A percentile compares a stretch with the other conserved stretches of the same genome.
Conservation (phyloP, 2,113 vertebrate species). For the Rhineura floridana region DNA sequence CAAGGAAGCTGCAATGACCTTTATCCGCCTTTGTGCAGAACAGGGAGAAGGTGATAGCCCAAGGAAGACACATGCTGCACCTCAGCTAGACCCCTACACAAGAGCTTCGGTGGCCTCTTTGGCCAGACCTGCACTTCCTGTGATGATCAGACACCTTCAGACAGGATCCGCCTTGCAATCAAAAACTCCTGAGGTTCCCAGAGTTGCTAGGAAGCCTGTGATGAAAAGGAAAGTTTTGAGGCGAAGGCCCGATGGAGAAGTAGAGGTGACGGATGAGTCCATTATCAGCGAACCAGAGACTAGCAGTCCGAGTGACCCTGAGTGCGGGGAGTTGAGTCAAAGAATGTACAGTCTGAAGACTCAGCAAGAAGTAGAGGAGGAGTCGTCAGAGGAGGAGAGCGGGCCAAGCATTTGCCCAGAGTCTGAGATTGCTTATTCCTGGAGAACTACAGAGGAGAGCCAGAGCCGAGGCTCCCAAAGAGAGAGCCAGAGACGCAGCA, state of each 20-base stretch:
- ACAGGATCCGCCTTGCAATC: conserved; percentile 13
- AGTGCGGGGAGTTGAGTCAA: conserved; percentile 20
- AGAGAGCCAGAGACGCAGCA: conserved; percentile 10
- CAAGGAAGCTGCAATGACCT: conserved; percentile 35
- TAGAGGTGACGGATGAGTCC: conserved; percentile 64
- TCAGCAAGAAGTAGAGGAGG: conserved; percentile 42
- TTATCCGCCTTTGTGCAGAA: conserved; percentile 40
- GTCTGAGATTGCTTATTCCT: conserved; percentile 22
- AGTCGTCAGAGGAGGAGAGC: conserved; percentile 24
- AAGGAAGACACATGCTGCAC: not conserved
- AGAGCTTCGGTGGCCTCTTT: conserved; percentile 35
- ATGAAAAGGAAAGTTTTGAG: conserved; percentile 80
- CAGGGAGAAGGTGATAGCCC: conserved; percentile 11
- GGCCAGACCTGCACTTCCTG: not conserved
- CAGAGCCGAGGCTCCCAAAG: not conserved
- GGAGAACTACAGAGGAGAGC: not conserved
- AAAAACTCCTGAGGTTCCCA: conserved; percentile 45
- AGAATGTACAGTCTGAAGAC: conserved; percentile 21
- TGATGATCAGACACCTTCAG: not conserved
- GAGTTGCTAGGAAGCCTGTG: conserved; percentile 38
- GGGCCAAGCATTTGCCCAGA: not conserved
- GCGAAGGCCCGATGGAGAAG: conserved; percentile 62
- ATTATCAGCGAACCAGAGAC: conserved; percentile 26
- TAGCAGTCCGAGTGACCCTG: conserved; percentile 15
- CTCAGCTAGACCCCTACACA: conserved; percentile 41